Percentiles rank a stretch among this genome's conserved stretches.
phyloP scores from a whole-genome alignment of 2,113 vertebrate species.

The Strigops habroptila region DNA sequence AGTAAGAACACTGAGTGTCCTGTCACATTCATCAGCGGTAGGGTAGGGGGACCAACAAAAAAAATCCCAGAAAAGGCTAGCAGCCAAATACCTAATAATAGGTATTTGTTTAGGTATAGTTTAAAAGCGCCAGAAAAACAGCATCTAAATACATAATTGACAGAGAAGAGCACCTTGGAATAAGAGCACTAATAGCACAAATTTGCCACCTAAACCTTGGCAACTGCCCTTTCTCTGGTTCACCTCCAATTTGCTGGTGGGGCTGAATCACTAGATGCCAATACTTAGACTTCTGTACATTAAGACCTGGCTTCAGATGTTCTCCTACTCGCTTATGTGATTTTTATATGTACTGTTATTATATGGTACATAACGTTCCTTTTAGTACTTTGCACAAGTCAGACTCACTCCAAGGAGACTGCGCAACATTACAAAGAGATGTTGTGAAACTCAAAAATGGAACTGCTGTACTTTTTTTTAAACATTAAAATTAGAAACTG shows the following conservation, averaged over 20 bases:
- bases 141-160: not conserved
- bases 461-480: not conserved
- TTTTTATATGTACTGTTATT: not conserved
- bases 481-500: not conserved
- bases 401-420: not conserved
- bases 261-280: not conserved
- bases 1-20: not conserved
- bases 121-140: not conserved
- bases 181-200: not conserved
- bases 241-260: not conserved
- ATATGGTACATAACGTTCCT: not conserved
- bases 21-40: not conserved
- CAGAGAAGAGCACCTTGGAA: constrained; percentile 3
- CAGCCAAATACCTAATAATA: not conserved
- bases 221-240: not conserved
- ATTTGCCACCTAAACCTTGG: not conserved
- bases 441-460: not conserved
- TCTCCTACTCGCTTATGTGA: not conserved
- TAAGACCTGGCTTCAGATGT: not conserved
- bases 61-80: not conserved
- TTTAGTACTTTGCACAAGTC: not conserved
- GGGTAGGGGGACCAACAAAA: not conserved
- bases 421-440: not conserved
- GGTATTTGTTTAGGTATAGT: not conserved
- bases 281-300: not conserved